Evolutionary conservation across 2,113 vertebrate genomes (phyloP), one percentile per base, ranked within the genome.

Genomic region (Struthidea cinerea): DNA sequence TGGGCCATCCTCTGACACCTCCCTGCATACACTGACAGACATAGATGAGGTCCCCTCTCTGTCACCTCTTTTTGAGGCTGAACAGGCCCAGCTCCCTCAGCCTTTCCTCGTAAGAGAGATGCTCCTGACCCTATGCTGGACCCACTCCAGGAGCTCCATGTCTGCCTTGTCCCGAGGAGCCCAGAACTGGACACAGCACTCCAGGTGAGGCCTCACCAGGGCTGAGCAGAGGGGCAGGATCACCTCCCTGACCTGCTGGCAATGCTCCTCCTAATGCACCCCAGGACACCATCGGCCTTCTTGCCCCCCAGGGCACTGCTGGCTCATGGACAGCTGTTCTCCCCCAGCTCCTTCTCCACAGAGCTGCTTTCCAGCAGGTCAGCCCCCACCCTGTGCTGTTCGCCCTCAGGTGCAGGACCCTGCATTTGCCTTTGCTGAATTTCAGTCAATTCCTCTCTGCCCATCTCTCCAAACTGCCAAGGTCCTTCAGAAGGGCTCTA

Each of bases 31-130:
- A 10, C 39, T 53, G 26, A 35, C 1, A 56, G 30, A 56, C 13
- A 18, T 1, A 27, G 33, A 6, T 74, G 27, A 81, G 23, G 23
- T 24, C 37, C 32, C 27, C 15, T 44, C 44, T 65, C 35, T 13
- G n/a, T 5, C 1, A 1, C 8, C 26, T 50, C 26, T 37, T 73
- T 19, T 17, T 0, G 1, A 52, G 44, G 37, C 60, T 24, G 23
- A 59, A 59, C 18, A 65, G 22, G 26, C 37, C 22, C 44, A 74
- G 23, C 16, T 39, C 18, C 32, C 27, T 16, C 42, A 57, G 32
- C 15, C 15, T 39, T 33, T 57, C 32, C 22, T 44, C 5, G 1
- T 57, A 42, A 37, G 14, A 50, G 30, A 67, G 10, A 55, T 22
- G 4, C 4, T n/a, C 44, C 68, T 52, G 44, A 21, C 22, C 52